phyloP scores from a whole-genome alignment of 1,140 invertebrate species.

The Ditylenchus dipsaci region DNA sequence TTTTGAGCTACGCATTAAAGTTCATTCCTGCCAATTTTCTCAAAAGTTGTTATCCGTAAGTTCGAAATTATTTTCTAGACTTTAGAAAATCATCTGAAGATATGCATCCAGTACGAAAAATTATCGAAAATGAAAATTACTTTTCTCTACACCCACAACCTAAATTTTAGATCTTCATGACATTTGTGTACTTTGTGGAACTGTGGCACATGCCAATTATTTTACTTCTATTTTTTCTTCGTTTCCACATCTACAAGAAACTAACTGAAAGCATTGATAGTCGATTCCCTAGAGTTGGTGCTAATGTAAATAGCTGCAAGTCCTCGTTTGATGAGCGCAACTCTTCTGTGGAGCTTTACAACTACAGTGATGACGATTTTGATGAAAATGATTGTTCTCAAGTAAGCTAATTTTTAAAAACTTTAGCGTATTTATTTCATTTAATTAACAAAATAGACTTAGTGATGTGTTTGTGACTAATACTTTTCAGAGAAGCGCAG shows the following conservation, averaged over 20 bases:
- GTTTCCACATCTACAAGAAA: slow-evolving; percentile 20
- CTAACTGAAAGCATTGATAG: not conserved
- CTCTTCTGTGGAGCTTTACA: not conserved
- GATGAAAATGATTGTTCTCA: slow-evolving; percentile 3
- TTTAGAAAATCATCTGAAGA: too few species aligned
- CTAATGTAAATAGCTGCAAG: not conserved
- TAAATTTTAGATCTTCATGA: slow-evolving; percentile 39
- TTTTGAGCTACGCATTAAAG: too few species aligned
- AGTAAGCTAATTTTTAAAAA: not conserved
- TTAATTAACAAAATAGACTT: not conserved
- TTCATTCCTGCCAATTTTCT: too few species aligned
- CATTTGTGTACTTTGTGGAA: slow-evolving; percentile 48
- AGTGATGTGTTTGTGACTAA: not conserved
- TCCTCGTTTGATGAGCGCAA: slow-evolving; percentile 23
- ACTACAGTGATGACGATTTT: slow-evolving; percentile 1
- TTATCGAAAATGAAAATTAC: too few species aligned
- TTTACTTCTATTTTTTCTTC: slow-evolving; percentile 43
- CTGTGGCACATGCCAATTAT: slow-evolving; percentile 50
- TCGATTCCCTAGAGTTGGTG: not conserved
- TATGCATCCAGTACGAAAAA: too few species aligned
- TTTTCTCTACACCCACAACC: too few species aligned
- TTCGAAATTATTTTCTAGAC: too few species aligned
- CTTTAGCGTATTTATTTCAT: not conserved
- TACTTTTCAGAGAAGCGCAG: not conserved
- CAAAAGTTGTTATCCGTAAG: too few species aligned